Evolutionary conservation across 2,888 invertebrate species (phyloP).

Genomic region (Heliconius ismenius): DNA sequence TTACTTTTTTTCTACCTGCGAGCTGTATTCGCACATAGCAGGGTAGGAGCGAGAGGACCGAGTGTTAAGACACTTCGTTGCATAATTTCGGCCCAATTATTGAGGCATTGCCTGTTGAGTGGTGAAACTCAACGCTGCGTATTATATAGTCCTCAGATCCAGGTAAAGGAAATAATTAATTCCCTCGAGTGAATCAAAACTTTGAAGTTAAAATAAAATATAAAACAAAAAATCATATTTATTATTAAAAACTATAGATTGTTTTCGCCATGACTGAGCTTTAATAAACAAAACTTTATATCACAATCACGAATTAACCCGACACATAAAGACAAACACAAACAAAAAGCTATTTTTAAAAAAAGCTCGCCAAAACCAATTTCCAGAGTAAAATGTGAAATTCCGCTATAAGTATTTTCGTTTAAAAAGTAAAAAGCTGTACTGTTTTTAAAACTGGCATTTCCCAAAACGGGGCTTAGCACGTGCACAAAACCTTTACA

Average conservation of each 20-base stretch:
- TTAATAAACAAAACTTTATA: background rate
- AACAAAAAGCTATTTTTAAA: background rate
- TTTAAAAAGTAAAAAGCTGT: conserved; percentile 17
- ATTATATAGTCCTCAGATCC: too few species aligned
- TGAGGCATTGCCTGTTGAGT: too few species aligned
- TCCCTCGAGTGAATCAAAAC: too few species aligned
- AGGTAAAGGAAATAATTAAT: too few species aligned
- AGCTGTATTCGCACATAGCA: too few species aligned
- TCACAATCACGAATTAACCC: background rate
- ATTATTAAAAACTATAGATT: background rate
- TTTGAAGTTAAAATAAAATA: background rate
- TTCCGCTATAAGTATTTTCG: conserved; percentile 5
- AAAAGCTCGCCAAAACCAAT: conserved; percentile 1
- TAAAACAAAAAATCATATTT: background rate
- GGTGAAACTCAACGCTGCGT: too few species aligned
- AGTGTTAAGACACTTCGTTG: too few species aligned
- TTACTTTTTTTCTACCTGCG: too few species aligned
- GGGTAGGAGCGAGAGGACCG: too few species aligned
- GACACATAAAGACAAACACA: background rate
- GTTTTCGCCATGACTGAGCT: background rate
- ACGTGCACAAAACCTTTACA: conserved; percentile 22
- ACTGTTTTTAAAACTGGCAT: conserved; percentile 19
- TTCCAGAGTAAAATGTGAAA: background rate
- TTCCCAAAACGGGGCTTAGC: conserved; percentile 22
- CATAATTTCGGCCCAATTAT: too few species aligned